Conservation (phyloP, 2,113 vertebrate species). For the Chascanopsetta lugubris region DNA sequence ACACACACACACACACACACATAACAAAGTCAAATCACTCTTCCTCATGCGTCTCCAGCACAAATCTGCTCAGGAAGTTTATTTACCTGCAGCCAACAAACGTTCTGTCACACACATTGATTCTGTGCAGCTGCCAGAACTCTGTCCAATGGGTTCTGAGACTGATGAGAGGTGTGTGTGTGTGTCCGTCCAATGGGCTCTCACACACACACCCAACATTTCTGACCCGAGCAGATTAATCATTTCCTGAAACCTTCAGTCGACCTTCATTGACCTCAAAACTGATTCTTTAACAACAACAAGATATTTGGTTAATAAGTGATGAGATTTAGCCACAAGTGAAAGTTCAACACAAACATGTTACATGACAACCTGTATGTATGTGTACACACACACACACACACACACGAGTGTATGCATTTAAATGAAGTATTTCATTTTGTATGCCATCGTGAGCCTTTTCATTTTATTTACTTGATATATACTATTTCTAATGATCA, state of each 20-base stretch:
- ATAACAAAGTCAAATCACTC: constrained; percentile 61
- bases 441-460: too few species aligned
- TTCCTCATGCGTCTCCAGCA: constrained; percentile 16
- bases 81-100: constrained; percentile 65
- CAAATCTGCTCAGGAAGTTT: constrained; percentile 50
- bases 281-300: background rate
- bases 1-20: background rate
- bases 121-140: constrained; percentile 76
- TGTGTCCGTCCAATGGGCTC: constrained; percentile 1
- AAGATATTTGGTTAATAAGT: constrained; percentile 44
- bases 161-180: constrained; percentile 12
- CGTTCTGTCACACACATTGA: constrained; percentile 75
- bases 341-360: constrained; percentile 7
- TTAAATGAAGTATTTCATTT: too few species aligned
- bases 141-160: constrained; percentile 49
- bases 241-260: too few species aligned
- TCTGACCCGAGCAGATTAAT: too few species aligned
- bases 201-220: constrained; percentile 1
- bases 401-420: too few species aligned
- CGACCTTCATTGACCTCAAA: constrained; percentile 8
- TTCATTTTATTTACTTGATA: too few species aligned
- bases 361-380: too few species aligned
- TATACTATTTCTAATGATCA: too few species aligned
- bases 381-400: too few species aligned
- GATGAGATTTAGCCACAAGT: constrained; percentile 11